Conservation (phyloP, 2,113 vertebrate genomes). For the Anoura caudifer region DNA sequence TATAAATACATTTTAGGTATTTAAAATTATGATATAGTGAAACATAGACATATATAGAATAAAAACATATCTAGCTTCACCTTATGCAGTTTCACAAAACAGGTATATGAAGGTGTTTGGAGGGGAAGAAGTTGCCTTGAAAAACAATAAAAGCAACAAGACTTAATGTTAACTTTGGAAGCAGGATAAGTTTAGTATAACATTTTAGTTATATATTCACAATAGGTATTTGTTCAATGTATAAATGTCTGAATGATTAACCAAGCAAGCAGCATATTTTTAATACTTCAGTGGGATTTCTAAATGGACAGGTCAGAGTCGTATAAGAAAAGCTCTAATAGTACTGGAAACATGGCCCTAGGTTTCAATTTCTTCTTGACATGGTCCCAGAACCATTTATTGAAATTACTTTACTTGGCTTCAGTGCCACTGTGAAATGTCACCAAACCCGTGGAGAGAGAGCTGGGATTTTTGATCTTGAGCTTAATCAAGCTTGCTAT, state of each 20-base stretch:
- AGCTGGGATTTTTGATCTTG: not conserved
- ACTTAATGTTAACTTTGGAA: not conserved
- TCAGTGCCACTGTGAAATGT: not conserved
- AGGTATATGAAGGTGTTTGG: not conserved
- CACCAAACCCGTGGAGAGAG: not conserved
- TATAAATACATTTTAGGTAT: not conserved
- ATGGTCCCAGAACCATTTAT: not conserved
- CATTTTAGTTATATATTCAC: not conserved
- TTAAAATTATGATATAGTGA: not conserved
- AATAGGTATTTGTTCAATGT: not conserved
- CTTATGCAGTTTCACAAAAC: not conserved
- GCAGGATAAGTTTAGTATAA: not conserved
- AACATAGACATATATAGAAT: not conserved
- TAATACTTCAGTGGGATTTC: not conserved
- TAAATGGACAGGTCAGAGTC: not conserved
- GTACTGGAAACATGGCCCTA: not conserved
- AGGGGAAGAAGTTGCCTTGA: not conserved
- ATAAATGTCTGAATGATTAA: not conserved
- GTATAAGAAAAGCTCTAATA: not conserved
- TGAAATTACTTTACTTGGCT: not conserved
- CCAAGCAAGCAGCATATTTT: not conserved
- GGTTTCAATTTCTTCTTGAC: not conserved
- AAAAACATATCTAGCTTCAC: not conserved
- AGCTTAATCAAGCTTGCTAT: not conserved
- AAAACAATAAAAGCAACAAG: not conserved